Percentiles rank a stretch among this genome's conserved stretches.
Conservation (phyloP, 2,113 vertebrate genomes). For the Microcebus lehilahytsara region DNA sequence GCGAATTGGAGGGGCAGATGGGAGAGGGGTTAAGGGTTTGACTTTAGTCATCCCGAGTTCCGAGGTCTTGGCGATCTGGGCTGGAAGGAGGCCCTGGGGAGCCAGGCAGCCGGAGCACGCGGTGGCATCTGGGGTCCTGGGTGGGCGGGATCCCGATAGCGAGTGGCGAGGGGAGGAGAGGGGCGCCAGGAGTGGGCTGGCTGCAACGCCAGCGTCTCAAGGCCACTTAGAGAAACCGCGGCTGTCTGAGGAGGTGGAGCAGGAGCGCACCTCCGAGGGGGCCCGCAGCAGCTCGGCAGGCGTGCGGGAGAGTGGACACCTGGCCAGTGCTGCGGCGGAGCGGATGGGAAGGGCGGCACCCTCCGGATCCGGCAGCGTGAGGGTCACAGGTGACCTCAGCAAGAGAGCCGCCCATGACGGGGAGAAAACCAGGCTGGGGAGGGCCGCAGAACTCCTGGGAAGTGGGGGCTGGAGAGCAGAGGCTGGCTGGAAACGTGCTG, state of each 20-base stretch:
- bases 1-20: fast-evolving
- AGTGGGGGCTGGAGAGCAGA: not conserved
- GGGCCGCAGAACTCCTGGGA: not conserved
- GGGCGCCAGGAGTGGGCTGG: not conserved
- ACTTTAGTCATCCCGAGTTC: not conserved
- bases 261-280: too few relatives aligned
- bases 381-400: not conserved
- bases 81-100: not conserved
- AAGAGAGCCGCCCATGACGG: too few relatives aligned
- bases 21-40: not conserved
- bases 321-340: too few relatives aligned
- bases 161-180: not conserved
- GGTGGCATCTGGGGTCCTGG: not conserved
- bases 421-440: not conserved
- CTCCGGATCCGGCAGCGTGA: too few relatives aligned
- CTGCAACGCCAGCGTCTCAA: too few relatives aligned
- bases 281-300: not conserved
- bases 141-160: fast-evolving
- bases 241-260: not conserved
- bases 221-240: not conserved
- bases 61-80: not conserved
- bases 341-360: not conserved
- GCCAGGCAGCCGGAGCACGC: not conserved
- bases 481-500: not conserved
- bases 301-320: fast-evolving